Evolutionary conservation across 2,888 invertebrate species (phyloP).

Genomic region (Limnephilus lunatus): DNA sequence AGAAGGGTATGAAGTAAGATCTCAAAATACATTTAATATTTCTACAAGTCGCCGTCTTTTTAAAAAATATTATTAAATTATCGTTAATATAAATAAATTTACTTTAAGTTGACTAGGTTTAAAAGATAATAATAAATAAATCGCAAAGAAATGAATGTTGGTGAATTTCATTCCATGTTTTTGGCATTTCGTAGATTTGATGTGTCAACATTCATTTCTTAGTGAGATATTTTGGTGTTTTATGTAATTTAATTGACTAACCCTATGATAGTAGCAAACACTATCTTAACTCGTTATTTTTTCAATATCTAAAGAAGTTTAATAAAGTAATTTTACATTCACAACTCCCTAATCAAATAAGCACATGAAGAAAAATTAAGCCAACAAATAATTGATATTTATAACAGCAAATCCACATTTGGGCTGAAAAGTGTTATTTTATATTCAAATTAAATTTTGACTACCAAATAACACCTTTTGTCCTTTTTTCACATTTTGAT

Average conservation of each 20-base stretch:
- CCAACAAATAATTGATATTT: slow-evolving; percentile 2
- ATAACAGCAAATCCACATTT: neutral
- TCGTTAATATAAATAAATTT: slow-evolving; percentile 2
- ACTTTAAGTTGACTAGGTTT: neutral
- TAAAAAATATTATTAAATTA: neutral
- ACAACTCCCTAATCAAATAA: neutral
- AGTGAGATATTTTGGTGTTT: neutral
- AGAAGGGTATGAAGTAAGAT: slow-evolving; percentile 52
- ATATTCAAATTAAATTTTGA: neutral
- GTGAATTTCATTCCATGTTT: neutral
- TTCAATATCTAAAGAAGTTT: neutral
- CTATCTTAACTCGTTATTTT: slow-evolving; percentile 11
- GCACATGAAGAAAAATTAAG: neutral
- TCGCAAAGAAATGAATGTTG: neutral
- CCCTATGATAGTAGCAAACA: slow-evolving; percentile 13
- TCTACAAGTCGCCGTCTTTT: neutral
- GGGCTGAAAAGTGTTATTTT: neutral
- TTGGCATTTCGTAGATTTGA: neutral
- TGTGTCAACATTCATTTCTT: neutral
- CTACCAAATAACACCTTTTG: neutral
- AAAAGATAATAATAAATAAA: neutral
- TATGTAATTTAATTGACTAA: neutral
- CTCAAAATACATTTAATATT: slow-evolving; percentile 43
- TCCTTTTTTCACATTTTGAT: neutral
- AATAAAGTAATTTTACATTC: neutral